Base-by-base conservation (phyloP, 2,797 vertebrate genomes). In the Apodemus agrarius region DNA sequence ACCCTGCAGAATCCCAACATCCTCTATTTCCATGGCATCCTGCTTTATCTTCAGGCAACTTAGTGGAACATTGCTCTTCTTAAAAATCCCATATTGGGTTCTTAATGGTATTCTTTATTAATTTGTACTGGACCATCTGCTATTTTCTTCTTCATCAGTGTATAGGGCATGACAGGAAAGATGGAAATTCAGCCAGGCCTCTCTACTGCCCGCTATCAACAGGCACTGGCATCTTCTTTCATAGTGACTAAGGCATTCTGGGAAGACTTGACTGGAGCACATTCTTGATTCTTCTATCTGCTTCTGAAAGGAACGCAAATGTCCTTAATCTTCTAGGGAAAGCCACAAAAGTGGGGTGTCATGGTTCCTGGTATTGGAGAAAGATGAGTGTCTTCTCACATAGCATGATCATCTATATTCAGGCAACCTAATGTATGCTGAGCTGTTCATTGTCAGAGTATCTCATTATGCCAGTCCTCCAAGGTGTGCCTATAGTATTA, bases 131-230 rank as follows among this genome's bases (percentile, higher is more conserved):
- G 37, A 49, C 5, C 10, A 26, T 29, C 2, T 31, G 37, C 26
- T 46, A 0, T 87, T 24, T 84, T 67, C 63, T 16, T 40, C 17
- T 6, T 82, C 14, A 40, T 43, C 46, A 40, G 31, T 29, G 21
- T 83, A 7, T 14, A 16, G 59, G 31, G 37, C 29, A 21, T 49
- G 65, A 69, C 0, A 85, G 21, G 22, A 91, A 91, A 81, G 29
- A 59, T 72, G 40, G 31, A 67, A 79, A 78, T 24, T 72, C 37
- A 81, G 5, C 1, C 29, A 79, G 72, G 17, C 4, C 1, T 0
- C 8, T n/a, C 11, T 37, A 29, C 49, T 1, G 0, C 9, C 14
- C 46, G 11, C 59, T 6, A 1, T 4, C 2, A 0, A 0, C 24
- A 17, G 17, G 0, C 6, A 34, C 11, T 24, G 24, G 8, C 34